A percentile compares a stretch with the other conserved stretches of the same genome.
phyloP scores from a whole-genome alignment of 2,113 vertebrate genomes.

The Thryonomys swinderianus region DNA sequence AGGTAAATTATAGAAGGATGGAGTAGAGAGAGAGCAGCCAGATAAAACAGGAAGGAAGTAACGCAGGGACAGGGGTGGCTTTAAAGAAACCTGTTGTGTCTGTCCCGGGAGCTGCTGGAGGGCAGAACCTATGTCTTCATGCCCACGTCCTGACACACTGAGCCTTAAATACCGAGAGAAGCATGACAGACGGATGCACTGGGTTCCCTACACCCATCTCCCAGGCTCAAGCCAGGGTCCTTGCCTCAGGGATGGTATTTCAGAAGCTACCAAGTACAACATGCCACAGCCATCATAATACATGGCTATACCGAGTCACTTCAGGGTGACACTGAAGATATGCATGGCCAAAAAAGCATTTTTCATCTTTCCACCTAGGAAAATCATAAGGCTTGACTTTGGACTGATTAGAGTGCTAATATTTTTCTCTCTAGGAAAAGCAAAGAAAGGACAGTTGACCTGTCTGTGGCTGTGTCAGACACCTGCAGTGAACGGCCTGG shows the following conservation, averaged over 20 bases:
- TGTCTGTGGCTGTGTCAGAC: background rate
- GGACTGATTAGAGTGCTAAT: background rate
- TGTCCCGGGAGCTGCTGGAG: background rate
- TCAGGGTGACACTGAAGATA: background rate
- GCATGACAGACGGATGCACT: background rate
- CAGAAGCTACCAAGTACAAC: background rate
- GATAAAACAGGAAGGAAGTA: background rate
- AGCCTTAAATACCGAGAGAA: background rate
- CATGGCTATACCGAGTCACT: background rate
- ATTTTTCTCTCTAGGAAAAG: background rate
- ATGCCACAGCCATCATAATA: background rate
- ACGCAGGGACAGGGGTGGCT: background rate
- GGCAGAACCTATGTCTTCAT: background rate
- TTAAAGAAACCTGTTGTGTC: background rate
- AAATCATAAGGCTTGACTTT: background rate
- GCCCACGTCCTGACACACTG: background rate
- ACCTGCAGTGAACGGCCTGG: background rate
- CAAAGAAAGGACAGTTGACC: background rate
- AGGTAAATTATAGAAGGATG: conserved; percentile 14
- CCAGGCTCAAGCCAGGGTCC: background rate
- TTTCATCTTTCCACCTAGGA: conserved; percentile 9
- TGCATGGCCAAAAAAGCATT: background rate
- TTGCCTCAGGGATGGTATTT: background rate
- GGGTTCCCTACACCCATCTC: background rate
- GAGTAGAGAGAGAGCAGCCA: background rate